Conservation (phyloP, 2,888 invertebrate genomes). For the Drosophila barbarae region DNA sequence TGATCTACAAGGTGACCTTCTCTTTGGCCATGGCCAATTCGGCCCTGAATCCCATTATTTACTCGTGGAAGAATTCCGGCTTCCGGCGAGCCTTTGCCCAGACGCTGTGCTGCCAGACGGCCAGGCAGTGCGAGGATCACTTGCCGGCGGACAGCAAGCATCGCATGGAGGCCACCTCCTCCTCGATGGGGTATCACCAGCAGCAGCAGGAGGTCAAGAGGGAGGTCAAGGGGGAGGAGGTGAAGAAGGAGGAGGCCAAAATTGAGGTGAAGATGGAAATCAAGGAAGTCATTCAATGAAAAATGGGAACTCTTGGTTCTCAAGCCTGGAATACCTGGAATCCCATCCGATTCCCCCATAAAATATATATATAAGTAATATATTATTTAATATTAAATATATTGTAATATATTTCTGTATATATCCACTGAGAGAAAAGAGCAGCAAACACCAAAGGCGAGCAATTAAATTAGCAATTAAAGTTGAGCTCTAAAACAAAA, state of each 20-base stretch:
- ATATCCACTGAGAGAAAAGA: neutral
- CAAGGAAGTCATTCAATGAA: constrained; percentile 1
- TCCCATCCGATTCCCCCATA: too few species aligned
- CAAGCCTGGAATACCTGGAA: neutral
- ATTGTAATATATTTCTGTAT: neutral
- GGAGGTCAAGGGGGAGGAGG: neutral
- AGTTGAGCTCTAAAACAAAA: neutral
- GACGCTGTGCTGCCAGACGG: constrained; percentile 82
- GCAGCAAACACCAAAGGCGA: neutral
- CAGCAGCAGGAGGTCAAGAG: constrained; percentile 17
- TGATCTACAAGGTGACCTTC: constrained; percentile 84
- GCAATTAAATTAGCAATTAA: neutral
- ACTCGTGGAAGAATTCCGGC: constrained; percentile 91
- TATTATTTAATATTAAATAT: neutral
- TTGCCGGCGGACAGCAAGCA: constrained; percentile 63
- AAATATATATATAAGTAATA: neutral
- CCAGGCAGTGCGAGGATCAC: constrained; percentile 53
- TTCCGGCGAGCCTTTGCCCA: constrained; percentile 87
- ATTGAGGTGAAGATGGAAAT: constrained; percentile 10
- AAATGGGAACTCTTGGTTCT: neutral
- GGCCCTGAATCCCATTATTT: constrained; percentile 89
- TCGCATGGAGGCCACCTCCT: constrained; percentile 45
- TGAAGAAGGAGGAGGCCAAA: neutral
- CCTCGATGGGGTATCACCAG: constrained; percentile 33
- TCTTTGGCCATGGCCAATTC: constrained; percentile 89